phyloP scores from a whole-genome alignment of 2,888 invertebrate species.

The Neuroscelio doddi region DNA sequence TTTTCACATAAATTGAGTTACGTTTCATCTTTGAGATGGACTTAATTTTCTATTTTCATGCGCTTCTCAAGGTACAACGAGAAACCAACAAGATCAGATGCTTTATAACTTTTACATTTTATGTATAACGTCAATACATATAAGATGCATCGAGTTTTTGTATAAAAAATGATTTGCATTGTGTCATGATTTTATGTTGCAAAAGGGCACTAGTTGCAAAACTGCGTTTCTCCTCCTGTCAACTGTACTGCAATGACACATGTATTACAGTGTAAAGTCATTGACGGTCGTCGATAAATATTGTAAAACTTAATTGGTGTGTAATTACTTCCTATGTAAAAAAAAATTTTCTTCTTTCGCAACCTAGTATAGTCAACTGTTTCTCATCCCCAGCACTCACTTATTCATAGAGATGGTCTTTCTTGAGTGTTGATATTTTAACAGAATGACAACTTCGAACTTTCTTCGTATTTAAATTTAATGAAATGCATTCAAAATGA shows the following conservation, averaged over 20 bases:
- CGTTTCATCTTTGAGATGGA: conserved; percentile 14
- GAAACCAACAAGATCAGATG: conserved; percentile 11
- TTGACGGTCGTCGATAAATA: conserved; percentile 20
- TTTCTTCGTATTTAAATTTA: too few relatives aligned
- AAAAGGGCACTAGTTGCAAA: conserved; percentile 15
- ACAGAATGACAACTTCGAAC: background rate
- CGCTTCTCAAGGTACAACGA: conserved; percentile 29
- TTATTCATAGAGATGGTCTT: background rate
- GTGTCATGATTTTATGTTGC: conserved; percentile 18
- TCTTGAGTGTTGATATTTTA: background rate
- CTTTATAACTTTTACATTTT: conserved; percentile 16
- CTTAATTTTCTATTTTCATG: conserved; percentile 28
- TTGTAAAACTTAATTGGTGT: conserved; percentile 27
- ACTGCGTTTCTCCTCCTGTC: conserved; percentile 21
- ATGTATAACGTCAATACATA: conserved; percentile 17
- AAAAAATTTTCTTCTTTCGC: conserved; percentile 4
- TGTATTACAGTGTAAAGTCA: conserved; percentile 19
- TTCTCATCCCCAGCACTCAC: background rate
- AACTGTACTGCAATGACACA: conserved; percentile 14
- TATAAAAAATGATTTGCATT: conserved; percentile 21
- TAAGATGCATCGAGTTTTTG: conserved; percentile 31
- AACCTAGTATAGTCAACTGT: background rate
- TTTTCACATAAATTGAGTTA: conserved; percentile 12
- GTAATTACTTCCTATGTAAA: conserved; percentile 23
- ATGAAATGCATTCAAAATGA: too few relatives aligned